Evolutionary conservation across 2,113 vertebrate species (phyloP).

Genomic region (Tapirus terrestris): DNA sequence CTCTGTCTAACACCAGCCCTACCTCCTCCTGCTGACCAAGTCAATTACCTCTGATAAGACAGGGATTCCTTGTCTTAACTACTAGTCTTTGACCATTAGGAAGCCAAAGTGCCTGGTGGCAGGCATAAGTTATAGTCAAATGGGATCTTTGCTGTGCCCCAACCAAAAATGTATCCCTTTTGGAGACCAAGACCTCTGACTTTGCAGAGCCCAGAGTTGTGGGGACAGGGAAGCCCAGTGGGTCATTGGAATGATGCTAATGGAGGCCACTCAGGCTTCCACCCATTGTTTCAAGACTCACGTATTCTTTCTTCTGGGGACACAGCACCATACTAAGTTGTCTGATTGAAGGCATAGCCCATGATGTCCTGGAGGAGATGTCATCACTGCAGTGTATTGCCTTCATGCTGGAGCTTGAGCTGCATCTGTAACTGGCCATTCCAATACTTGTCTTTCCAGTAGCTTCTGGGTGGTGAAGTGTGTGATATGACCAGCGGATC

Average conservation of each 20-base stretch:
- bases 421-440: neutral
- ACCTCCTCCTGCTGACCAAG: neutral
- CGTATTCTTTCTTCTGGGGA: neutral
- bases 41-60: neutral
- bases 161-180: neutral
- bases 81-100: neutral
- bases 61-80: neutral
- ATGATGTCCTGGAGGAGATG: neutral
- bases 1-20: neutral
- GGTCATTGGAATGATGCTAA: neutral
- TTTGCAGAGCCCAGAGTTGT: neutral
- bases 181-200: neutral
- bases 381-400: neutral
- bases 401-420: neutral
- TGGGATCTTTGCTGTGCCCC: neutral
- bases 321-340: neutral
- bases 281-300: neutral
- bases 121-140: neutral
- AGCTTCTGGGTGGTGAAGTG: neutral
- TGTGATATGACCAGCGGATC: neutral
- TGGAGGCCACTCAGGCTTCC: neutral
- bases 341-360: neutral
- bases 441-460: neutral
- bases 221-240: neutral
- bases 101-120: neutral